Evolutionary conservation across 2,113 vertebrate genomes (phyloP), one percentile per base, ranked within the genome.

Genomic region (Panthera tigris): DNA sequence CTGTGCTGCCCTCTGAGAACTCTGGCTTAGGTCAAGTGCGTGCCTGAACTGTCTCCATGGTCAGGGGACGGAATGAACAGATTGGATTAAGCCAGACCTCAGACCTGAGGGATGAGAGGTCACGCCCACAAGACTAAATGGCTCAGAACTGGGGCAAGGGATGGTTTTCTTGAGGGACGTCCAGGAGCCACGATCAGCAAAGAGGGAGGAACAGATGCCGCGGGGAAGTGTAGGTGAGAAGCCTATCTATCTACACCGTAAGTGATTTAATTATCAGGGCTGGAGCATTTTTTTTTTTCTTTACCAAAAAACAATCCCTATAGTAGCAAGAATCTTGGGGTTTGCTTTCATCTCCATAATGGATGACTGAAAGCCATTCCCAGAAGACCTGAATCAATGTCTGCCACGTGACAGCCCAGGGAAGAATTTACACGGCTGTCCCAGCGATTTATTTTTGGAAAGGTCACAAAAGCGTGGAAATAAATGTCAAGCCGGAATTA

Each of bases 401-500:
- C 61, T 83, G 68, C 55, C 81, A 78, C 21, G n/a, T 83, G 66
- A 82, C 50, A 91, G 66, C 48, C 29, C 66, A 66, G 39, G 10
- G 39, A 80, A 84, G 66, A 61, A 76, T 90, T 81, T 68, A 69
- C 57, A 65, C 39, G 52, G 21, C 6, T 48, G 36, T 25, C 55
- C 63, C 48, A 50, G 18, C 76, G 71, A 85, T 79, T 84, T 94
- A 79, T n/a, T 89, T 89, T 89, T 84, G 39, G 65, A 95, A 96
- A 89, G 65, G 89, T 91, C 74, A 33, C 23, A 76, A 90, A 89
- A 63, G 73, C 86, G 23, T 9, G 74, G 66, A 61, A 76, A 78
- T 96, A 82, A 96, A 87, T 91, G 50, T 81, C 90, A 82, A n/a
- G 23, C 82, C 78, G 57, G 68, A 90, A 87, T 90, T 87, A 86